These are phyloP conservation scores for Melanophora roralis DNA, from an alignment of 2,888 invertebrate species.

Conservation along the genomic window DNA sequence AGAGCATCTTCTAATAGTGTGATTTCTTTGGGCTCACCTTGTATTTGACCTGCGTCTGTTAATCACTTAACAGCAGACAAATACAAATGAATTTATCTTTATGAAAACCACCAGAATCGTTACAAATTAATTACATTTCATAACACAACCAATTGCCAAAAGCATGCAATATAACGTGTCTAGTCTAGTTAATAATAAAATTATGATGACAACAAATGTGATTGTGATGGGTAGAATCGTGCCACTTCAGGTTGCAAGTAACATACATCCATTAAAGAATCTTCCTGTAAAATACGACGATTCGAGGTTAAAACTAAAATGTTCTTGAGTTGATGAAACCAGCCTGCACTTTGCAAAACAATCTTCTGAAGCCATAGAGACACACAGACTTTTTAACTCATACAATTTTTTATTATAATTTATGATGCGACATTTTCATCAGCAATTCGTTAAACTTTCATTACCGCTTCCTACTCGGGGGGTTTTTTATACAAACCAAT, in stretches of 20 bases:
- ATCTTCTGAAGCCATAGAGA: neutral
- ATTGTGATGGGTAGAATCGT: constrained; percentile 9
- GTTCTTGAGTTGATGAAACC: no score
- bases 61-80: constrained; percentile 56
- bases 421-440: constrained; percentile 75
- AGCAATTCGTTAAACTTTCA: constrained; percentile 73
- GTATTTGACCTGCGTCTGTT: constrained; percentile 23
- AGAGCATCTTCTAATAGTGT: no score
- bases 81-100: constrained; percentile 48
- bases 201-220: constrained; percentile 5
- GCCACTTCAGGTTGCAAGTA: no score
- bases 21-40: no score
- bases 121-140: constrained; percentile 59
- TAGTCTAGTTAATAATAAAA: constrained; percentile 23
- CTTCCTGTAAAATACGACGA: no score
- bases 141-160: constrained; percentile 59
- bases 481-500: constrained; percentile 21
- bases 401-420: constrained; percentile 66
- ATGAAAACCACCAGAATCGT: constrained; percentile 56
- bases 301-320: no score
- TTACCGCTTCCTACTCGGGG: constrained; percentile 39
- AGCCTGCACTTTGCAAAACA: neutral
- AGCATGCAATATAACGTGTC: constrained; percentile 54
- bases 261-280: no score
- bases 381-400: neutral